Evolutionary conservation across 2,113 vertebrate genomes (phyloP).

Genomic region (Alethe castanea): DNA sequence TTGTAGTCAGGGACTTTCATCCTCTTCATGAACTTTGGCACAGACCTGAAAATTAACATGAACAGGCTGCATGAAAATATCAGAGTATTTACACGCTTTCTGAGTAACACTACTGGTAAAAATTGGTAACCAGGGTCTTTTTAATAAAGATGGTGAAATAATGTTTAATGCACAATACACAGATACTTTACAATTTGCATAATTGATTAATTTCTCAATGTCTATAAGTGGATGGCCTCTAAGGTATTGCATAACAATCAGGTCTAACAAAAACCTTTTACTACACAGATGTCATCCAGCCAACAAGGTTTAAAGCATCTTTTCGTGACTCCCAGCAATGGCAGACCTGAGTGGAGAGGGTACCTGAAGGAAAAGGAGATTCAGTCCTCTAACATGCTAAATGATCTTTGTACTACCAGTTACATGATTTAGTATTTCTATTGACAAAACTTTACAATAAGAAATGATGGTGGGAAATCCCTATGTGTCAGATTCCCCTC

Average conservation of each 20-base stretch:
- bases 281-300: neutral
- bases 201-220: neutral
- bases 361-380: neutral
- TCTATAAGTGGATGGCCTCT: neutral
- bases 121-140: neutral
- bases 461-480: neutral
- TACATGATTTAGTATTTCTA: neutral
- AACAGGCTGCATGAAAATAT: neutral
- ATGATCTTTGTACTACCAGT: neutral
- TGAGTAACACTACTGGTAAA: neutral
- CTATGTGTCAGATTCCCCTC: neutral
- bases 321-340: neutral
- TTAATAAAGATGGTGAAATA: neutral
- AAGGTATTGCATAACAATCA: neutral
- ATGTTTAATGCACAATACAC: neutral
- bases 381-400: neutral
- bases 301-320: neutral
- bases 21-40: conserved; percentile 98
- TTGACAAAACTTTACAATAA: neutral
- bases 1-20: conserved; percentile 97
- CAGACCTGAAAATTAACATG: conserved; percentile 82
- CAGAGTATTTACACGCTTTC: neutral
- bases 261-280: neutral
- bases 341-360: neutral
- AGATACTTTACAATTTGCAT: neutral